Base-by-base conservation (phyloP, 1,140 invertebrate genomes). In the Patella vulgata region DNA sequence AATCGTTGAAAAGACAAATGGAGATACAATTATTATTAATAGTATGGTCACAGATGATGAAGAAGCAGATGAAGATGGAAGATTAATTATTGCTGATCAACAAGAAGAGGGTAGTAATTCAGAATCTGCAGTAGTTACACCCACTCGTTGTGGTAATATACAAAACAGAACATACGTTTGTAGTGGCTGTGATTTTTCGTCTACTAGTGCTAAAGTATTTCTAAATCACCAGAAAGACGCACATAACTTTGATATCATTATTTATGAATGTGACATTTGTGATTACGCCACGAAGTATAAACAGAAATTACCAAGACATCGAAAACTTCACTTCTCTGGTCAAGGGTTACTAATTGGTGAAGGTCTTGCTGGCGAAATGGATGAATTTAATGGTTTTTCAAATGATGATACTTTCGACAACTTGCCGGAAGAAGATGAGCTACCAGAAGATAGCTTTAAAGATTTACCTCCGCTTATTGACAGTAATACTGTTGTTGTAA, bases 281-380 rank as follows among this genome's bases (percentile, higher is more conserved):
- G 74, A 79, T 42, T 81, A 81, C 66, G 77, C 77, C 28, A 81
- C 77, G 12, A 75, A 73, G 58, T 78, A 78, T 66, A 78, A 78
- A 54, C 75, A 79, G 46, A 81, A 79, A 46, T 66, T 79, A 17
- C 73, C 74, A n/a, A 65, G 74, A 17, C 79, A 81, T 57, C 60
- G 68, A 21, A 77, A 78, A 59, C 62, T 75, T 31, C 76, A 80
- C 43, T 80, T 77, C 47, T 67, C 68, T 33, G 75, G 72, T 14
- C 66, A 68, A 55, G 71, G 70, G 23, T 46, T 44, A 4, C 23
- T 31, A 3, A 3, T 6, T 14, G 11, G 27, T 23, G 23, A 40
- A 12, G 47, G 28, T n/a, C 5, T 25, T 5, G 14, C 54, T 43
- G 54, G 54, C 43, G 21, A 42, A 28, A 21, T 46, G 42, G 31